Conservation (phyloP, 2,113 vertebrate genomes). For the Erinaceus europaeus region DNA sequence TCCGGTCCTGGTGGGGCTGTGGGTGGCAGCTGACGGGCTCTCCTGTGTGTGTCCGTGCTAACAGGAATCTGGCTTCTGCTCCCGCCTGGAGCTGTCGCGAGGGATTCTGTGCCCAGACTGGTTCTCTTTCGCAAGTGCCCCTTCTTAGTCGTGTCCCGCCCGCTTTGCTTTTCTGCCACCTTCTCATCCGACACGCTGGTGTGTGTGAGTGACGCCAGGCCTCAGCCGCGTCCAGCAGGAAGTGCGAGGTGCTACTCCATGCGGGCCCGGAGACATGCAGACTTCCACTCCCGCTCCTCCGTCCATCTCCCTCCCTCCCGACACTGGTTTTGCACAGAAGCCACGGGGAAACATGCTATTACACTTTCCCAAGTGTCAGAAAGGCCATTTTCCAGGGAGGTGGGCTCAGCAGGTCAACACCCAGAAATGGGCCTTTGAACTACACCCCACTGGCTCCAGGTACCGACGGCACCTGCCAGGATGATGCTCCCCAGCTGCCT, state of each 20-base stretch:
- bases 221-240: neutral
- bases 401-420: neutral
- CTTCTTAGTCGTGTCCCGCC: neutral
- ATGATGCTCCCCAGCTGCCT: neutral
- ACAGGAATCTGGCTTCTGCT: neutral
- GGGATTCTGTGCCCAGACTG: neutral
- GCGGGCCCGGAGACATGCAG: too few relatives aligned
- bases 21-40: accelerated
- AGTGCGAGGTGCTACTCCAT: too few relatives aligned
- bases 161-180: neutral
- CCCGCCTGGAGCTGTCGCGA: neutral
- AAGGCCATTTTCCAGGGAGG: constrained; percentile 5
- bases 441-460: neutral
- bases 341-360: neutral
- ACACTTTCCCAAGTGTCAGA: neutral
- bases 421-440: neutral
- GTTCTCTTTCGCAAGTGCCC: neutral
- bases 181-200: neutral
- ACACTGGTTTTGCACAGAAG: neutral
- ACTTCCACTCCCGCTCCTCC: neutral
- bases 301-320: neutral
- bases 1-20: neutral
- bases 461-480: neutral
- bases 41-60: neutral
- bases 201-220: too few relatives aligned